phyloP scores from a whole-genome alignment of 2,888 invertebrate genomes.

The Drosophila tripunctata region DNA sequence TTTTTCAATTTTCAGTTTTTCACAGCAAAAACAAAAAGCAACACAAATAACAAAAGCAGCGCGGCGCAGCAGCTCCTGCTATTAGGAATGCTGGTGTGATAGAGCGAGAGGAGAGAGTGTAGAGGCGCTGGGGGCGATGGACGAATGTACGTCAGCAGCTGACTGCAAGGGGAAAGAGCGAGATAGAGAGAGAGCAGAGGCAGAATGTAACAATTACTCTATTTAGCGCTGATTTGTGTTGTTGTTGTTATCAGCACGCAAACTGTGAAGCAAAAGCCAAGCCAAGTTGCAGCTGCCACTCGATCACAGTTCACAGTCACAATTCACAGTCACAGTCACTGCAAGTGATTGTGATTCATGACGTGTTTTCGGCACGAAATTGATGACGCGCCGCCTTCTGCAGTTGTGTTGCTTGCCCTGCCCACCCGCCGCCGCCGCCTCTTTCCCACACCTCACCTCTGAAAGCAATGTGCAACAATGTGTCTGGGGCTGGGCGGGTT shows the following conservation, averaged over 20 bases:
- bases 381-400: conserved; percentile 37
- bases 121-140: conserved; percentile 23
- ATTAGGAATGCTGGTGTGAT: conserved; percentile 4
- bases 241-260: conserved; percentile 59
- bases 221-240: conserved; percentile 42
- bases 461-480: conserved; percentile 29
- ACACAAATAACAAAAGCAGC: conserved; percentile 31
- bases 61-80: conserved; percentile 52
- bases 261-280: conserved; percentile 7
- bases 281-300: conserved; percentile 37
- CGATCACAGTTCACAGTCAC: conserved; percentile 28
- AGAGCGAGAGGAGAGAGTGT: conserved; percentile 5
- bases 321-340: conserved; percentile 35
- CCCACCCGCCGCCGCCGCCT: too few species aligned
- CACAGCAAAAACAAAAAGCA: conserved; percentile 14
- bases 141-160: conserved; percentile 38
- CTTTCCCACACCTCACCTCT: too few species aligned
- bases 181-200: conserved; percentile 22
- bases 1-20: conserved; percentile 61
- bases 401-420: not conserved
- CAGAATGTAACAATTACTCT: conserved; percentile 53
- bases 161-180: conserved; percentile 12
- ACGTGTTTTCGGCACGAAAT: conserved; percentile 34
- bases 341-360: conserved; percentile 66
- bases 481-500: conserved; percentile 4